Evolutionary conservation across 2,797 vertebrate species (phyloP), one percentile per base, ranked within the genome.

Genomic region (Esox lucius): DNA sequence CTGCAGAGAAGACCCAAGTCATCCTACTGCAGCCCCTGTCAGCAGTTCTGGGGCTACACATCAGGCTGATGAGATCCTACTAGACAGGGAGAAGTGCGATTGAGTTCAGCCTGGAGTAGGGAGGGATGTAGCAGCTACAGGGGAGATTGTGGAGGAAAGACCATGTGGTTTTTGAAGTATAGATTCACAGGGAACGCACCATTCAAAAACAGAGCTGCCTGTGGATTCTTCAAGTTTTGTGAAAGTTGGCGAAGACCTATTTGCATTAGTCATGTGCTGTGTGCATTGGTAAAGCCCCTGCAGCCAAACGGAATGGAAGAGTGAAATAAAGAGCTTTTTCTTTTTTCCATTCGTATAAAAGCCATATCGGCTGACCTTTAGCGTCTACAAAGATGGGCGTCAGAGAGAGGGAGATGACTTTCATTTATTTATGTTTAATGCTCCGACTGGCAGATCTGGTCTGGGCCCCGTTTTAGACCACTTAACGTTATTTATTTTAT

Each of bases 371-470:
- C 69, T 83, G 86, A 86, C 84, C 83, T 87, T 85, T 81, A 79
- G 76, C 66, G 46, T 78, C 75, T 76, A 69, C 82, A 78, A 65
- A 61, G 71, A 75, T 72, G 76, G 75, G 62, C 35, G 62, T 46
- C 59, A 71, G 68, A 70, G 69, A 48, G 62, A 42, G 62, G 59
- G 70, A 75, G 72, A 84, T 75, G 78, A 80, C 78, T 84, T 82
- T 86, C 70, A 85, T 83, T 86, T 89, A 89, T 89, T 87, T 86
- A 85, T 89, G 81, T 86, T 76, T 87, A 87, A 85, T 87, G 83
- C 80, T 78, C 65, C 28, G 77, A 76, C 70, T 72, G 65, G 69
- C 64, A 71, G 28, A 75, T 64, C 75, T n/a, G 35, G 72, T 77
- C 81, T 68, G 53, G 70, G 5, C 73, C 73, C 71, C 68, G 75